Percentiles rank a stretch among this genome's conserved stretches.
These are phyloP conservation scores for Melanargia galathea DNA, from an alignment of 2,888 invertebrate species.

Conservation along the genomic window DNA sequence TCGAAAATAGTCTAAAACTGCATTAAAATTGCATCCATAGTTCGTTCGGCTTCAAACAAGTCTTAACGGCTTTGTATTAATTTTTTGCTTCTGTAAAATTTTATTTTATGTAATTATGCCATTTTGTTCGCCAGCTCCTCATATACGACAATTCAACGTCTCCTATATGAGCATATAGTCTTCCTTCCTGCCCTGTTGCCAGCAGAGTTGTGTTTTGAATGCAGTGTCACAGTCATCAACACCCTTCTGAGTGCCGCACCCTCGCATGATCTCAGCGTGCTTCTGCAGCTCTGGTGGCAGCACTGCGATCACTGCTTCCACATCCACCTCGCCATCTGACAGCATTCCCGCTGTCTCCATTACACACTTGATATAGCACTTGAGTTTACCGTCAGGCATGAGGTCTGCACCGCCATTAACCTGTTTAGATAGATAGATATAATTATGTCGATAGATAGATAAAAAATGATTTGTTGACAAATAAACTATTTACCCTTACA, in stretches of 20 bases:
- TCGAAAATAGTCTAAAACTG: too few relatives aligned
- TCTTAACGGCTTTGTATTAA: too few relatives aligned
- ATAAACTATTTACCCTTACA: too few relatives aligned
- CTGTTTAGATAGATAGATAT: too few relatives aligned
- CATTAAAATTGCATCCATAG: too few relatives aligned
- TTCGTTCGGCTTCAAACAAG: too few relatives aligned
- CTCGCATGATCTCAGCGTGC: slow-evolving; percentile 52
- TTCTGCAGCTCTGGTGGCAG: slow-evolving; percentile 58
- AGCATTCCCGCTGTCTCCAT: slow-evolving; percentile 77
- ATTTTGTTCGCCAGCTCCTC: too few relatives aligned
- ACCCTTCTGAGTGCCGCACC: slow-evolving; percentile 64
- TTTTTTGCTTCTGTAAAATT: too few relatives aligned
- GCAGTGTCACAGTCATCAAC: slow-evolving; percentile 72
- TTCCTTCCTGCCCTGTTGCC: slow-evolving; percentile 63
- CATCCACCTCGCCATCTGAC: slow-evolving; percentile 63
- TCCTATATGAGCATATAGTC: slow-evolving; percentile 67
- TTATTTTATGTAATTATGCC: too few relatives aligned
- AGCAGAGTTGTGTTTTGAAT: slow-evolving; percentile 68
- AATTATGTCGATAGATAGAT: too few relatives aligned
- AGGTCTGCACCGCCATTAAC: slow-evolving; percentile 65
- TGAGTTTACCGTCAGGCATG: slow-evolving; percentile 58
- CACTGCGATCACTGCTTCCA: slow-evolving; percentile 66
- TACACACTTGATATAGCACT: slow-evolving; percentile 73
- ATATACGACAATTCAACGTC: not conserved
- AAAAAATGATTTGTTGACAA: too few relatives aligned